phyloP scores from a whole-genome alignment of 1,140 invertebrate genomes.

The Leguminivora glycinivorella region DNA sequence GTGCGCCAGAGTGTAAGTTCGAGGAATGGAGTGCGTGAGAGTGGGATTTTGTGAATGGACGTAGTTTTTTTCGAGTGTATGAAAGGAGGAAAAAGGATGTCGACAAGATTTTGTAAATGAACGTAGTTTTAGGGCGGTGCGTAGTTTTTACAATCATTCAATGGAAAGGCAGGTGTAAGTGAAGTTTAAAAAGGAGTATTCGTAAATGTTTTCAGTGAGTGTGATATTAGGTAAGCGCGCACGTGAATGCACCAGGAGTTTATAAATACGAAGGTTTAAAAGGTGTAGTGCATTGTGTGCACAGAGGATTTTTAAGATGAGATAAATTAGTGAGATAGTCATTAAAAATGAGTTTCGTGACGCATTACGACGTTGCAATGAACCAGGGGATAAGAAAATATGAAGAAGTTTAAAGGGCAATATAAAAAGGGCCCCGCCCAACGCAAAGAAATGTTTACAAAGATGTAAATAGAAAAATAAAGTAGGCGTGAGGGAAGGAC shows the following conservation, averaged over 20 bases:
- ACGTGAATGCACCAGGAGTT: not conserved
- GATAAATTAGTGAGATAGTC: not conserved
- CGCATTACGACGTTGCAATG: not conserved
- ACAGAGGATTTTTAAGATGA: not conserved
- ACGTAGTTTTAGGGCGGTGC: not conserved
- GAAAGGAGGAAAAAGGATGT: constrained; percentile 2
- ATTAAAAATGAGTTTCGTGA: not conserved
- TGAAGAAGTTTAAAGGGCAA: not conserved
- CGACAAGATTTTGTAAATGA: not conserved
- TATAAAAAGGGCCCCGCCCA: not conserved
- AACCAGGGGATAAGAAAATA: not conserved
- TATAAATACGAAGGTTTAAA: not conserved
- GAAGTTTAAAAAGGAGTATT: not conserved
- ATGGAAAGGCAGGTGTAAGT: not conserved
- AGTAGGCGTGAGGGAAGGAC: not conserved
- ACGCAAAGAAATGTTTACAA: constrained; percentile 1
- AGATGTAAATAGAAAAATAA: not conserved
- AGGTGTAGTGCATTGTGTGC: not conserved
- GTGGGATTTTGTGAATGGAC: not conserved
- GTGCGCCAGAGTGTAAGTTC: not conserved
- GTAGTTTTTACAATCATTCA: too few relatives aligned
- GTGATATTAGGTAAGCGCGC: not conserved
- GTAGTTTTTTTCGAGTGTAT: constrained; percentile 23
- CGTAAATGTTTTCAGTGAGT: not conserved
- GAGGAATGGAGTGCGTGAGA: too few relatives aligned